A percentile compares a stretch with the other conserved stretches of the same genome.
Conservation (phyloP, 2,797 vertebrate species). For the Cossypha heuglini region DNA sequence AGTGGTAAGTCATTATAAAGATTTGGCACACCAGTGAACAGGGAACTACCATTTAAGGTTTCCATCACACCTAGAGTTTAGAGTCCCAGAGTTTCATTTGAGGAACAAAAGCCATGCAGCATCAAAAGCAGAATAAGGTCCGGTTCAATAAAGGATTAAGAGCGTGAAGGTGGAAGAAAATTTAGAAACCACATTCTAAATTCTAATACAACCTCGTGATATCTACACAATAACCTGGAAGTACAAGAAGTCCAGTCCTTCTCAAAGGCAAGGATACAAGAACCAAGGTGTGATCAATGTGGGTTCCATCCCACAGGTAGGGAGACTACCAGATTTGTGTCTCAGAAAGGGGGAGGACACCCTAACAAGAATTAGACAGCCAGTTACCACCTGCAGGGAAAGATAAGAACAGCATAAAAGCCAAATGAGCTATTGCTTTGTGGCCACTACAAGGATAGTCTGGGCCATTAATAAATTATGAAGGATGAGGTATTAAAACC, state of each 20-base stretch:
- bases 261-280: background rate
- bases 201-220: rapidly evolving
- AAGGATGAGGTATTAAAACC: constrained; percentile 30
- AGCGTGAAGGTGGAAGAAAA: background rate
- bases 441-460: background rate
- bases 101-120: background rate
- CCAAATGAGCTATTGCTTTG: background rate
- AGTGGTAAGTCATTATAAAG: background rate
- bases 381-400: background rate
- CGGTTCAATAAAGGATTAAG: background rate
- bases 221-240: background rate
- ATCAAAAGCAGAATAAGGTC: background rate
- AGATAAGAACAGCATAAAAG: constrained; percentile 40
- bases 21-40: background rate
- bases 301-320: background rate
- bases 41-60: background rate
- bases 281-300: background rate
- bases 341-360: background rate
- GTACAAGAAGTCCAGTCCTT: background rate
- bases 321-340: background rate
- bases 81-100: background rate
- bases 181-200: background rate
- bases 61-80: background rate
- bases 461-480: constrained; percentile 41
- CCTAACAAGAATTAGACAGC: constrained; percentile 4